phyloP scores from a whole-genome alignment of 2,888 invertebrate genomes.

The Spodoptera picta region DNA sequence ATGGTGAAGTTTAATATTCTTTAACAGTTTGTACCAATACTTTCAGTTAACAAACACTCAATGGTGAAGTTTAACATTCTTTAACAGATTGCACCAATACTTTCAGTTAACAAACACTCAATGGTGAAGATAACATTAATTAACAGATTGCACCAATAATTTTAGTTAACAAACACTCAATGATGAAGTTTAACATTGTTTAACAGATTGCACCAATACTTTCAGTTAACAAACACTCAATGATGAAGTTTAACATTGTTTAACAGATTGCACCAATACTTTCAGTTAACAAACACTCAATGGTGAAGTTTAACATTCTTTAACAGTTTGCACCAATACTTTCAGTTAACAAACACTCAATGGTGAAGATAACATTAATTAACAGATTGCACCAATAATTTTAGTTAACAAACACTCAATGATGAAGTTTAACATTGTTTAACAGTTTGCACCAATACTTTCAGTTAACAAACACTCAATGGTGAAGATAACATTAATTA shows the following conservation, averaged over 20 bases:
- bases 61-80: no score
- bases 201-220: neutral
- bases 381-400: neutral
- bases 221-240: neutral
- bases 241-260: neutral
- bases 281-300: neutral
- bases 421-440: neutral
- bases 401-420: neutral
- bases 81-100: neutral
- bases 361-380: neutral
- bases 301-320: no score
- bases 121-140: neutral
- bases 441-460: neutral
- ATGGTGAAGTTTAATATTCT: no score
- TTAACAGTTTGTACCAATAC: neutral
- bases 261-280: neutral
- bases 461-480: neutral
- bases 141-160: neutral
- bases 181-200: neutral
- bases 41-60: neutral
- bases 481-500: neutral
- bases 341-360: no score
- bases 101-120: neutral
- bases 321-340: conserved; percentile 56
- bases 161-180: neutral